Base-by-base conservation (phyloP, 1,140 invertebrate genomes). In the Stegodyphus mimosarum region DNA sequence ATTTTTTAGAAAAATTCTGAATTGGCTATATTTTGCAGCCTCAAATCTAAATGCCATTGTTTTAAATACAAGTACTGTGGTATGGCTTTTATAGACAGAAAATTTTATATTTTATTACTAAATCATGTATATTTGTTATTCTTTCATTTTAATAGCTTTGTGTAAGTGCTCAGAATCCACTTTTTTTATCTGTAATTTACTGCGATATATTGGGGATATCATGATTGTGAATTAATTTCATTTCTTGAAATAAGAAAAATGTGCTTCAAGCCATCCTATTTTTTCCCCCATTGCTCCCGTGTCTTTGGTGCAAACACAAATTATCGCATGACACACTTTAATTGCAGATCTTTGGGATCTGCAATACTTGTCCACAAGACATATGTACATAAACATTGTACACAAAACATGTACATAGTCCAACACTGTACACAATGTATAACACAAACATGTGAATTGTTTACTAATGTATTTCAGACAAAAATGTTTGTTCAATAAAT, bases 351-450 rank as follows among this genome's bases (percentile, higher is more conserved):
- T 33, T 5, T 9, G 15, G 52, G 71, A 52, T 2, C 72, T 69
- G 64, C 81, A 55, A 15, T 83, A 83, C 69, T 75, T 83, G 71
- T 83, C 81, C 72, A 69, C 81, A 53, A 74, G 51, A 75, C 81
- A 83, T 83, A 75, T 83, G 81, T 83, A 83, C 81, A 83, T 83
- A 83, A 83, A 83, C 81, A 83, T 83, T 83, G 81, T 83, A 83
- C 81, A 83, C 81, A 83, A 81, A 75, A 33, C 72, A 83, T 83
- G 81, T 83, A 83, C 81, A 83, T 83, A 83, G 81, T 75, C 72
- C 71, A 75, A 83, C 81, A 83, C 81, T 83, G 81, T 83, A 83
- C 81, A 83, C 81, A 83, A 67, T 83, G 79, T 83, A 75, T 83
- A 76, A 83, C 73, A 83, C 81, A 76, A 55, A 83, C 71, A 69